Percentiles rank a stretch among this genome's conserved stretches.
Evolutionary conservation across 1,140 invertebrate species (phyloP).

Genomic region (Panagrolaimus sp.): DNA sequence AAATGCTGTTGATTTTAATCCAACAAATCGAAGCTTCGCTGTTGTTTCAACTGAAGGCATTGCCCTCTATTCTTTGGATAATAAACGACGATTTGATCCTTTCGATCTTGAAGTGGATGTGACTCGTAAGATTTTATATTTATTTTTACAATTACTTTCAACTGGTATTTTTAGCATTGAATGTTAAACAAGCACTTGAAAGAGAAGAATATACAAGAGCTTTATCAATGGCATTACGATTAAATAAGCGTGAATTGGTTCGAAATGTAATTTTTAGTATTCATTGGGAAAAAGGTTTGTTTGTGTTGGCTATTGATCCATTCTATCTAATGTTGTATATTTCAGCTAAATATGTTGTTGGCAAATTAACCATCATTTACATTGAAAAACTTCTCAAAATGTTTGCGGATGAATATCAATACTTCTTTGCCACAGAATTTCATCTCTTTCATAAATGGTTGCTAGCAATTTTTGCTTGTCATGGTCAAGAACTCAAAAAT

Average conservation of each 20-base stretch:
- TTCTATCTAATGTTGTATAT: background rate
- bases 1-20: conserved; percentile 31
- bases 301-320: background rate
- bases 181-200: conserved; percentile 19
- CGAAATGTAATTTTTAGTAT: conserved; percentile 8
- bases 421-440: background rate
- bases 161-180: too few species aligned
- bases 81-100: conserved; percentile 31
- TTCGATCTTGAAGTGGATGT: conserved; percentile 28
- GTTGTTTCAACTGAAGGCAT: conserved; percentile 45
- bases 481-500: background rate
- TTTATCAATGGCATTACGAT: conserved; percentile 27
- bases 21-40: conserved; percentile 38
- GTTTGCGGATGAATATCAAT: conserved; percentile 10
- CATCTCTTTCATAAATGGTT: conserved; percentile 11
- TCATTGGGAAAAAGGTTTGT: conserved; percentile 5
- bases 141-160: too few species aligned
- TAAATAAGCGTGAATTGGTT: conserved; percentile 35
- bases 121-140: too few species aligned
- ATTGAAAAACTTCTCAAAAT: conserved; percentile 12
- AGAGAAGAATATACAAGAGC: conserved; percentile 33
- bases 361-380: background rate
- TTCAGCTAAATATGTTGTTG: conserved; percentile 9
- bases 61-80: conserved; percentile 33
- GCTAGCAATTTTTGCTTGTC: background rate